Evolutionary conservation across 2,113 vertebrate species (phyloP).

Genomic region (Notothenia coriiceps): DNA sequence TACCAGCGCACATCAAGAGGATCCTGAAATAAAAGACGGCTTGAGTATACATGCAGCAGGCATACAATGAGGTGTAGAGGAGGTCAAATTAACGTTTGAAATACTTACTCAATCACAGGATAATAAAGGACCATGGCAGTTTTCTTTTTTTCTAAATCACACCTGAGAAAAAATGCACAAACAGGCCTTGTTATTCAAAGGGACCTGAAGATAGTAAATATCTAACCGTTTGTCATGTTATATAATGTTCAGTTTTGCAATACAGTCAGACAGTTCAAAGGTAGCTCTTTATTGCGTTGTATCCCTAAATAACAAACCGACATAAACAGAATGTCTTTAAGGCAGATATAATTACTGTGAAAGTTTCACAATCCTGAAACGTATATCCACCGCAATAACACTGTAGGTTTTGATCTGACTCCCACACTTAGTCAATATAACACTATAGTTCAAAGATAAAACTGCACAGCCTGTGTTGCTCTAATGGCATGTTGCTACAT

Average conservation of each 20-base stretch:
- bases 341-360: not conserved
- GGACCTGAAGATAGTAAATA: not conserved
- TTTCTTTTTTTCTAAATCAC: conserved; percentile 2
- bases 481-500: not conserved
- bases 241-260: not conserved
- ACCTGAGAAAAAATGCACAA: not conserved
- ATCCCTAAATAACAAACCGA: not conserved
- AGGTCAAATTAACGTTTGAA: not conserved
- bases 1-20: not conserved
- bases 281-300: conserved; percentile 28
- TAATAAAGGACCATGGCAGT: conserved; percentile 11
- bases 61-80: not conserved
- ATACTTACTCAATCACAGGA: conserved; percentile 33
- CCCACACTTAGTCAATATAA: not conserved
- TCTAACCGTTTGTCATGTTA: not conserved
- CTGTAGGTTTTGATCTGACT: not conserved
- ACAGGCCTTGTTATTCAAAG: no score
- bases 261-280: conserved; percentile 36
- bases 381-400: not conserved
- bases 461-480: not conserved
- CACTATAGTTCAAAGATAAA: not conserved
- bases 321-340: not conserved
- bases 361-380: not conserved
- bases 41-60: not conserved
- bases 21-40: conserved; percentile 36